A percentile compares a stretch with the other conserved stretches of the same genome.
Conservation (phyloP, 2,113 vertebrate species). For the Grus americana region DNA sequence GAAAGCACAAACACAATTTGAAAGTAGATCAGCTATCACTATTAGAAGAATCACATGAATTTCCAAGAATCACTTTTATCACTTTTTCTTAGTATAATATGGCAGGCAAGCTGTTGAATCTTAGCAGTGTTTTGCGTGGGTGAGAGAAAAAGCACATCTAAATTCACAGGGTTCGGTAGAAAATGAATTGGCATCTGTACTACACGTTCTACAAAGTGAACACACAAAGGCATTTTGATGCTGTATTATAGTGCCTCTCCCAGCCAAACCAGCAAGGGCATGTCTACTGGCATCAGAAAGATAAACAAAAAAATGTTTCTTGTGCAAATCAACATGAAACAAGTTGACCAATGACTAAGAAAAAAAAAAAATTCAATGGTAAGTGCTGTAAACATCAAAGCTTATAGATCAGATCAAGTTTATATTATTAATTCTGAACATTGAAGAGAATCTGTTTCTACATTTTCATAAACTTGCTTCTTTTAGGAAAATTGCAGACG, state of each 20-base stretch:
- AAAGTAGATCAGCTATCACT: conserved; percentile 21
- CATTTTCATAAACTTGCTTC: background rate
- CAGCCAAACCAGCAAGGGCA: conserved; percentile 57
- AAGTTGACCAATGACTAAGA: background rate
- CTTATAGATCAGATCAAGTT: background rate
- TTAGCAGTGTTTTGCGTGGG: conserved; percentile 2
- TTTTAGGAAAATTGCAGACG: background rate
- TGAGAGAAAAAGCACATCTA: conserved; percentile 33
- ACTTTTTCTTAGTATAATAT: conserved; percentile 19
- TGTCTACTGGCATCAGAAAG: conserved; percentile 22
- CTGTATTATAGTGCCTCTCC: conserved; percentile 40
- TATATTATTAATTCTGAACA: background rate
- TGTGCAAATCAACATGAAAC: conserved; percentile 24
- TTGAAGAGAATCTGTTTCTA: background rate
- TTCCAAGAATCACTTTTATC: conserved; percentile 47
- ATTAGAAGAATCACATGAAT: conserved; percentile 39
- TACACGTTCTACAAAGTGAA: background rate
- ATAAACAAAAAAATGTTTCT: conserved; percentile 2
- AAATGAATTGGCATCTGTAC: background rate
- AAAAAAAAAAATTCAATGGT: background rate
- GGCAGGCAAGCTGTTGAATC: conserved; percentile 39
- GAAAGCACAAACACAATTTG: background rate
- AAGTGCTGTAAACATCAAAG: background rate
- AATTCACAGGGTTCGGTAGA: conserved; percentile 21
- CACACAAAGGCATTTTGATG: background rate